Evolutionary conservation across 53 echinoderm and acorn worm species (phyloP), one percentile per base, ranked within the genome.

Genomic region (Pentamera pediparva): DNA sequence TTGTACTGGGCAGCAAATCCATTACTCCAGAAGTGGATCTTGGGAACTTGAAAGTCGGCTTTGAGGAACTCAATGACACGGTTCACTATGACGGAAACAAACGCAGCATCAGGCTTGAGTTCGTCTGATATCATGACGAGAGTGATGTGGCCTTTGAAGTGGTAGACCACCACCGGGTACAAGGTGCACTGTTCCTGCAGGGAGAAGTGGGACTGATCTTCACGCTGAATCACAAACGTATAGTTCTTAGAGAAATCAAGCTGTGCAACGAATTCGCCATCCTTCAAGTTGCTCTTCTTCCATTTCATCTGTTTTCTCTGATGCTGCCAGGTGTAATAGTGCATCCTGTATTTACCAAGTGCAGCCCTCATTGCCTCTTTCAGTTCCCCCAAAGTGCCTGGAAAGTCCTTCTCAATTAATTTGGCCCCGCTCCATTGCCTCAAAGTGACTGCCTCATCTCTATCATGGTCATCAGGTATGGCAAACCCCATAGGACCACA

Each of bases 131-230:
- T 61, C 15, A 30, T 61, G 35, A 61, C 5, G 20, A 61, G 32
- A 8, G 61, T 61, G 34, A 29, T 61, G 35, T 61, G 35, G 20
- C 61, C 61, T 61, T 61, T 11, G 29, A 33, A 34, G 31, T 61
- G 6, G 61, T 61, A 61, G 61, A 61, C 35, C 17, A 61, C 61
- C 11, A 29, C 61, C 18, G 30, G 1, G 61, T 29, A 36, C 4
- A 61, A 12, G 32, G 61, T 61, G 32, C 61, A 61, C 35, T 61
- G 61, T 61, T 61, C 61, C 61, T 61, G 30, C 32, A 61, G 11
- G 32, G 35, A 61, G 61, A 8, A 30, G 35, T 61, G 61, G 3
- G 30, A 61, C 35, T 61, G 61, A 34, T 34, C 61, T 61, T 61
- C 61, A 29, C 32, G 2, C 61, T 61, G 61, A 36, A 61, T 61